Evolutionary conservation across 2,113 vertebrate species (phyloP).

Genomic region (Thalassoma bifasciatum): DNA sequence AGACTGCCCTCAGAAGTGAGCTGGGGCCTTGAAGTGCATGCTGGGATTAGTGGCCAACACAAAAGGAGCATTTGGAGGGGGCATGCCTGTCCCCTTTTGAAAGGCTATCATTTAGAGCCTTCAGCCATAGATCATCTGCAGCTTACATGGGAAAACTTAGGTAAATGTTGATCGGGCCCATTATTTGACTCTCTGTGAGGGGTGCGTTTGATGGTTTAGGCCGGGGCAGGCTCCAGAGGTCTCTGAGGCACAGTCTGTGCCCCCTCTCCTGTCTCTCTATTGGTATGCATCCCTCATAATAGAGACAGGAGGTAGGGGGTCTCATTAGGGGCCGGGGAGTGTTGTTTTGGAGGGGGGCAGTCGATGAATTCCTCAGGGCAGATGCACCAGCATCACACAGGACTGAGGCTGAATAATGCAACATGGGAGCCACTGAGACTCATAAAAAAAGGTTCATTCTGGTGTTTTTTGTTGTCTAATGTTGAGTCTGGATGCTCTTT

Average conservation of each 20-base stretch:
- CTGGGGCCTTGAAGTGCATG: conserved; percentile 78
- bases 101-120: conserved; percentile 78
- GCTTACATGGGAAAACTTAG: conserved; percentile 65
- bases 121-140: conserved; percentile 74
- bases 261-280: conserved; percentile 65
- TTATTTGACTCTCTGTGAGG: conserved; percentile 63
- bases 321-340: conserved; percentile 73
- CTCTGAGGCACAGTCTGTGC: conserved; percentile 66
- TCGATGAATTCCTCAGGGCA: conserved; percentile 64
- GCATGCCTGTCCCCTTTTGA: conserved; percentile 66
- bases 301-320: conserved; percentile 71
- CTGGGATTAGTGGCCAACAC: conserved; percentile 75
- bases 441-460: not conserved
- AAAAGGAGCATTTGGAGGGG: conserved; percentile 74
- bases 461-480: not conserved
- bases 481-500: not conserved
- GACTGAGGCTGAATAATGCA: conserved; percentile 30
- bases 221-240: conserved; percentile 55
- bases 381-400: conserved; percentile 65
- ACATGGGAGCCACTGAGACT: not conserved
- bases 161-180: conserved; percentile 72
- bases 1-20: conserved; percentile 70
- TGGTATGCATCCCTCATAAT: conserved; percentile 73
- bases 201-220: conserved; percentile 63
- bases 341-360: conserved; percentile 44